phyloP scores from a whole-genome alignment of 2,888 invertebrate species.

The Folsomia manolachei region DNA sequence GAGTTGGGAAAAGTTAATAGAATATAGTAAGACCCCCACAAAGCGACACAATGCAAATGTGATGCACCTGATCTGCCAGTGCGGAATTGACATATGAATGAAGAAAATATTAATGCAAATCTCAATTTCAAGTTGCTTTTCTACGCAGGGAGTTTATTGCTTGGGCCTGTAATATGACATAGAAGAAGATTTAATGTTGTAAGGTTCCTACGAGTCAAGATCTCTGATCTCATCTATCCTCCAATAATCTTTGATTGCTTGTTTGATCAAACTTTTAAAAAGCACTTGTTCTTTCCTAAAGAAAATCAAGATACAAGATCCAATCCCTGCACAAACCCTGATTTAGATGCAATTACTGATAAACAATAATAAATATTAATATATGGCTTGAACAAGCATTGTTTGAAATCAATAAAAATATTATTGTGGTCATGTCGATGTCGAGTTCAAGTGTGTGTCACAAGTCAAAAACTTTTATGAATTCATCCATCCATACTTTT shows the following conservation, averaged over 20 bases:
- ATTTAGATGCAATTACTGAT: neutral
- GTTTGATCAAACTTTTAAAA: neutral
- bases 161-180: too few species aligned
- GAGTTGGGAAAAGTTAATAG: too few species aligned
- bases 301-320: neutral
- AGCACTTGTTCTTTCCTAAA: too few species aligned
- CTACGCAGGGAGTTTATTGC: too few species aligned
- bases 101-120: constrained; percentile 13
- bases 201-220: neutral
- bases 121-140: neutral
- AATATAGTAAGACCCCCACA: too few species aligned
- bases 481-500: too few species aligned
- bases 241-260: neutral
- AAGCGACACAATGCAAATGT: too few species aligned
- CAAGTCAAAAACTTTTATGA: too few species aligned
- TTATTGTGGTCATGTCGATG: neutral
- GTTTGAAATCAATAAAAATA: too few species aligned
- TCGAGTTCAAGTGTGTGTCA: neutral
- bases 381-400: too few species aligned
- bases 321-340: neutral
- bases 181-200: too few species aligned
- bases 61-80: too few species aligned
- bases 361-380: neutral
- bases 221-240: neutral
- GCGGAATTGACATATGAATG: constrained; percentile 17